phyloP scores from a whole-genome alignment of 1,140 invertebrate genomes.

The Tenebrio molitor region DNA sequence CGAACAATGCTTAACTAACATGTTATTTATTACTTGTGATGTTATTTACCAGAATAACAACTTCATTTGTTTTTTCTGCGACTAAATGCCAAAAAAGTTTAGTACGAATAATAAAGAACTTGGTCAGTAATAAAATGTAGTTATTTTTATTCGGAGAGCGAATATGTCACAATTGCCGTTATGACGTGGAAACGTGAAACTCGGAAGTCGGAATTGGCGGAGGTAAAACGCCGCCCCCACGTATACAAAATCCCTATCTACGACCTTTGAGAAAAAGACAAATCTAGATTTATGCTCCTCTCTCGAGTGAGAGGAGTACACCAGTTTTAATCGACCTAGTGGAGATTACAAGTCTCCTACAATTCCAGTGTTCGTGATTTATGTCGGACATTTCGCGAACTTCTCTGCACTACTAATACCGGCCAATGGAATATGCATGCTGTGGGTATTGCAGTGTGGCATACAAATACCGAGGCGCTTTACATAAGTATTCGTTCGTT shows the following conservation, averaged over 20 bases:
- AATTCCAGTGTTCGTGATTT: slow-evolving; percentile 39
- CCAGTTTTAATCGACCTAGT: slow-evolving; percentile 46
- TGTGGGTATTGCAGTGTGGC: slow-evolving; percentile 29
- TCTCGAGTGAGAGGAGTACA: slow-evolving; percentile 21
- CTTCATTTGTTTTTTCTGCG: too few species aligned
- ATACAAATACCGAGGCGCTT: slow-evolving; percentile 20
- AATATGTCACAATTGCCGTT: too few species aligned
- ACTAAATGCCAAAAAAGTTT: too few species aligned
- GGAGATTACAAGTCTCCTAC: slow-evolving; percentile 46
- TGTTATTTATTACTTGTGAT: too few species aligned
- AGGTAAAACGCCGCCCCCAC: too few species aligned
- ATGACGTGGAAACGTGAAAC: too few species aligned
- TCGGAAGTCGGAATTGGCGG: too few species aligned
- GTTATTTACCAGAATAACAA: too few species aligned
- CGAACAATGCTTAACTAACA: too few species aligned
- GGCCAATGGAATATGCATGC: slow-evolving; percentile 44
- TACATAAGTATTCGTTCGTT: slow-evolving; percentile 29
- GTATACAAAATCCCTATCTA: neutral
- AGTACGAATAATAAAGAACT: too few species aligned
- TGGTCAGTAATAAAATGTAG: too few species aligned
- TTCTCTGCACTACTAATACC: slow-evolving; percentile 42
- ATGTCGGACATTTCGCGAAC: slow-evolving; percentile 43
- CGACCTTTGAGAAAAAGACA: slow-evolving; percentile 4
- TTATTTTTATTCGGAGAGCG: too few species aligned
- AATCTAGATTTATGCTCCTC: slow-evolving; percentile 22